Conservation (phyloP, 2,113 vertebrate species). For the Murina feae region DNA sequence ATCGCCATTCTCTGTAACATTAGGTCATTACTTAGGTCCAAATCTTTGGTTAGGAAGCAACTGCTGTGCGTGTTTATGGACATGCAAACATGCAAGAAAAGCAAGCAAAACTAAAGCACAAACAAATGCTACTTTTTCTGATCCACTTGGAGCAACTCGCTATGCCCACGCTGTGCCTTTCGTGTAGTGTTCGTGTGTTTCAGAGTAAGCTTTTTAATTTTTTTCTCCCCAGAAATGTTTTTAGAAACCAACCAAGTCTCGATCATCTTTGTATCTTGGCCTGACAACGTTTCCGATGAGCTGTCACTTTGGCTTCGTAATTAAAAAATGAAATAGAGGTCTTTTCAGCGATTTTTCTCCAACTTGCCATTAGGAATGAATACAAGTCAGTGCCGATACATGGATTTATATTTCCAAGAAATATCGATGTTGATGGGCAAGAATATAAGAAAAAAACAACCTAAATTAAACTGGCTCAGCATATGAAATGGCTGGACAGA, state of each 20-base stretch:
- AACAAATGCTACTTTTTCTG: background rate
- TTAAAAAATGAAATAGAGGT: conserved; percentile 60
- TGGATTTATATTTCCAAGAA: conserved; percentile 54
- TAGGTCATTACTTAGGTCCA: background rate
- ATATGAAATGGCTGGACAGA: background rate
- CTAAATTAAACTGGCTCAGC: conserved; percentile 22
- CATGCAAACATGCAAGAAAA: background rate
- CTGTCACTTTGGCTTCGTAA: conserved; percentile 63
- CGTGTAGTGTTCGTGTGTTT: background rate
- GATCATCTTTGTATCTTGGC: background rate
- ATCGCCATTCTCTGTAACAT: background rate
- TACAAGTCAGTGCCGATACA: background rate
- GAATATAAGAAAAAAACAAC: conserved; percentile 24
- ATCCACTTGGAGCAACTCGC: background rate
- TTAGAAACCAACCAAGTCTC: conserved; percentile 28
- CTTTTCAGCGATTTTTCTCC: conserved; percentile 45
- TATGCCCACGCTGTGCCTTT: background rate
- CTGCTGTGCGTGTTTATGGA: background rate
- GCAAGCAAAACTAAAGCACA: background rate
- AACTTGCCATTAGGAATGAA: conserved; percentile 13
- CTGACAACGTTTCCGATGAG: conserved; percentile 53
- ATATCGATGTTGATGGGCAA: background rate
- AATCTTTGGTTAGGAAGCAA: background rate
- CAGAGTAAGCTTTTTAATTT: background rate
- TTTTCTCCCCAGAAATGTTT: background rate